These are phyloP conservation scores for Bufotes viridis DNA, from an alignment of 2,797 vertebrate genomes.

Conservation along the genomic window DNA sequence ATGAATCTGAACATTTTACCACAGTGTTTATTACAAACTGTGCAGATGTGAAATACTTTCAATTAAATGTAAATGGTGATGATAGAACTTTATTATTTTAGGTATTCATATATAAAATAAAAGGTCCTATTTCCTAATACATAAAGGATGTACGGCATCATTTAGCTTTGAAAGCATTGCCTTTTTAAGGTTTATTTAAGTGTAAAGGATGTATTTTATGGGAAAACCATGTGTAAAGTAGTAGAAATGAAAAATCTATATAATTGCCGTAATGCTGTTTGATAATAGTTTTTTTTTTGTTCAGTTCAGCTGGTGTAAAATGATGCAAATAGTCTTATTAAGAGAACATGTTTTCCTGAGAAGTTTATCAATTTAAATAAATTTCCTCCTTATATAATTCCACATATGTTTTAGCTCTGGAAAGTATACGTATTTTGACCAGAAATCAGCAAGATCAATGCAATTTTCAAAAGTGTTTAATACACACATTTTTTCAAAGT, in stretches of 20 bases:
- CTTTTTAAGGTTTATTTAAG: neutral
- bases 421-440: conserved; percentile 19
- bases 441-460: conserved; percentile 41
- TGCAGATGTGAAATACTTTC: neutral
- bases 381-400: conserved; percentile 23
- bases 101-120: neutral
- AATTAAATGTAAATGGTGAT: neutral
- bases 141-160: neutral
- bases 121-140: conserved; percentile 8
- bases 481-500: conserved; percentile 16
- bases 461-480: conserved; percentile 16
- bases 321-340: conserved; percentile 42
- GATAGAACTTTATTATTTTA: conserved; percentile 1
- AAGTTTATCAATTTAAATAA: conserved; percentile 45
- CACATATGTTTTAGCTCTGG: conserved; percentile 9
- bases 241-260: conserved; percentile 1
- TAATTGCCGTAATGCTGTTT: conserved; percentile 19
- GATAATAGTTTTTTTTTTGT: conserved; percentile 27
- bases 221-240: conserved; percentile 41
- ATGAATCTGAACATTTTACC: neutral
- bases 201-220: neutral
- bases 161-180: neutral
- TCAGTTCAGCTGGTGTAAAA: conserved; percentile 19
- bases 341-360: conserved; percentile 8
- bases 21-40: neutral